Conservation (phyloP, 2,113 vertebrate species). For the Calyptommatus sinebrachiatus region DNA sequence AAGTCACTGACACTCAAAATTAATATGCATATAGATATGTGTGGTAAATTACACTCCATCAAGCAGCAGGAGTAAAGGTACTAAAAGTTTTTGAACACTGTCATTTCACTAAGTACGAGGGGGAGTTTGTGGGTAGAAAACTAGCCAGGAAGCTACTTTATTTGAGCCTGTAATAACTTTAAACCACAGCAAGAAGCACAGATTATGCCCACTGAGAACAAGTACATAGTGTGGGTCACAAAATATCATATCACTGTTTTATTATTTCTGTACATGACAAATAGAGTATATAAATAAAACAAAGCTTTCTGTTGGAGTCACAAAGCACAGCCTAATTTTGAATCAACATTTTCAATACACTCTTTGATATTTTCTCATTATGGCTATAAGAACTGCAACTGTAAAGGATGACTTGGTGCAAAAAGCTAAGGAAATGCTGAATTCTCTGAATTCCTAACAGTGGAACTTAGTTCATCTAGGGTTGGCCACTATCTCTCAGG, state of each 20-base stretch:
- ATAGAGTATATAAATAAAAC: constrained; percentile 18
- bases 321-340: neutral
- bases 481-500: neutral
- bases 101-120: constrained; percentile 31
- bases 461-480: neutral
- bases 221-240: neutral
- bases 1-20: constrained; percentile 42
- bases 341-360: neutral
- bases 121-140: neutral
- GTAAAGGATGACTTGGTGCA: neutral
- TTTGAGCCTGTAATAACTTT: constrained; percentile 22
- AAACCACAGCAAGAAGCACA: neutral
- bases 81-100: constrained; percentile 46
- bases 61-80: constrained; percentile 36
- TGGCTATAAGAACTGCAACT: neutral
- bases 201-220: constrained; percentile 22
- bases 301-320: neutral
- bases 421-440: neutral
- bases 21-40: constrained; percentile 49
- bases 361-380: neutral
- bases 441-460: too few species aligned
- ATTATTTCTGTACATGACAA: constrained; percentile 7
- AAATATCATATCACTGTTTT: constrained; percentile 3
- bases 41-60: constrained; percentile 31
- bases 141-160: neutral